Percentiles rank a stretch among this genome's conserved stretches.
Conservation (phyloP, 1,140 invertebrate species). For the Scaptomyza montana region DNA sequence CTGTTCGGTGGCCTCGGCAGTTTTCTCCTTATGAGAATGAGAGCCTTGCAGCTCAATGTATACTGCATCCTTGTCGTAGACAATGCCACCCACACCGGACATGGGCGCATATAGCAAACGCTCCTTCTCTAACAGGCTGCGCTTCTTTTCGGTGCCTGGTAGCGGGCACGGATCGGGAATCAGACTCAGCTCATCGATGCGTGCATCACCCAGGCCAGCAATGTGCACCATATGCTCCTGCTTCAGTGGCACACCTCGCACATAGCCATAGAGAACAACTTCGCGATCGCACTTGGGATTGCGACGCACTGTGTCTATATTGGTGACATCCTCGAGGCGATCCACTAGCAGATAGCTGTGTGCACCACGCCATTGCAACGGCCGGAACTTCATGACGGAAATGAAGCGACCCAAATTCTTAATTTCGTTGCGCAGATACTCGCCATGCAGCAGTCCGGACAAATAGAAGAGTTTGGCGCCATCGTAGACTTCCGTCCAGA, state of each 20-base stretch:
- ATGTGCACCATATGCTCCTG: constrained; percentile 95
- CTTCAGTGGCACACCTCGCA: constrained; percentile 96
- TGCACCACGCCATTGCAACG: constrained; percentile 94
- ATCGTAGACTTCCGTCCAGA: constrained; percentile 99
- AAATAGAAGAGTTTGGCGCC: constrained; percentile 99
- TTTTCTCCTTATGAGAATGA: constrained; percentile 90
- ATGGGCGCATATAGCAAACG: constrained; percentile 98
- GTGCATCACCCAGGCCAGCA: constrained; percentile 96
- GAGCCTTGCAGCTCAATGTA: constrained; percentile 98
- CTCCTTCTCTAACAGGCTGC: constrained; percentile 95
- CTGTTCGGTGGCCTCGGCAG: constrained; percentile 86
- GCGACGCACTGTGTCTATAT: constrained; percentile 91
- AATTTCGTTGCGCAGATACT: constrained; percentile 96
- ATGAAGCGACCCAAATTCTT: constrained; percentile 99
- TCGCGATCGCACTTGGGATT: constrained; percentile 94
- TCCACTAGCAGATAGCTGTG: constrained; percentile 97
- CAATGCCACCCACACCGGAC: constrained; percentile 98
- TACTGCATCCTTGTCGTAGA: constrained; percentile 99
- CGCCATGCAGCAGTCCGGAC: constrained; percentile 94
- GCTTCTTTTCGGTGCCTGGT: constrained; percentile 93
- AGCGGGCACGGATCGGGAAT: constrained; percentile 98
- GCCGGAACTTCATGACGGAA: constrained; percentile 98
- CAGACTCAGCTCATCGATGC: constrained; percentile 88
- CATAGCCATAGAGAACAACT: constrained; percentile 97
- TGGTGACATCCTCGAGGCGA: constrained; percentile 97